phyloP scores from a whole-genome alignment of 2,888 invertebrate genomes.

The Calephelis perditalis region DNA sequence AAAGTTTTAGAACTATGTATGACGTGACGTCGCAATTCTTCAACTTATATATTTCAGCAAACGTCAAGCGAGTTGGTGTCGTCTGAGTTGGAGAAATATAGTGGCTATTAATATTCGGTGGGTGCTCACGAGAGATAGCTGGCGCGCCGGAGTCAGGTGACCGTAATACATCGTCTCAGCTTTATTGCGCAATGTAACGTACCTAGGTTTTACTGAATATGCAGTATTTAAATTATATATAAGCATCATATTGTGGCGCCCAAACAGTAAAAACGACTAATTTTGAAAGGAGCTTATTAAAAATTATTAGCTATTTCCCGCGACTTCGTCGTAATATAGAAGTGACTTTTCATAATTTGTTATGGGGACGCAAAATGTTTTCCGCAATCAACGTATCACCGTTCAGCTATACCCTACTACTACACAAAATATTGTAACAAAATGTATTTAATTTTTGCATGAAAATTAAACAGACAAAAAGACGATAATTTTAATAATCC shows the following conservation, averaged over 20 bases:
- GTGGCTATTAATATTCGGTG: constrained; percentile 66
- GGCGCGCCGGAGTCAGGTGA: constrained; percentile 47
- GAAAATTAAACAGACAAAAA: too few species aligned
- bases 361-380: too few species aligned
- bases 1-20: neutral
- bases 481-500: too few species aligned
- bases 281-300: too few species aligned
- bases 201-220: constrained; percentile 20
- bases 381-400: too few species aligned
- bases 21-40: constrained; percentile 30
- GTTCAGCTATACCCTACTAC: too few species aligned
- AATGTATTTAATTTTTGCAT: too few species aligned
- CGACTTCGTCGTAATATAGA: too few species aligned
- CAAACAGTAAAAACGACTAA: too few species aligned
- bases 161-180: constrained; percentile 48
- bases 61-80: constrained; percentile 59
- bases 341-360: too few species aligned
- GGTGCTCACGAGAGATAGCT: constrained; percentile 62
- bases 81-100: constrained; percentile 62
- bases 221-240: constrained; percentile 13
- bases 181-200: constrained; percentile 16
- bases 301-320: too few species aligned
- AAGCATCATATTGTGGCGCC: neutral
- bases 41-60: constrained; percentile 52
- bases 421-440: too few species aligned